Conservation (phyloP, 1,140 invertebrate species). For the Diorhabda elongata region DNA sequence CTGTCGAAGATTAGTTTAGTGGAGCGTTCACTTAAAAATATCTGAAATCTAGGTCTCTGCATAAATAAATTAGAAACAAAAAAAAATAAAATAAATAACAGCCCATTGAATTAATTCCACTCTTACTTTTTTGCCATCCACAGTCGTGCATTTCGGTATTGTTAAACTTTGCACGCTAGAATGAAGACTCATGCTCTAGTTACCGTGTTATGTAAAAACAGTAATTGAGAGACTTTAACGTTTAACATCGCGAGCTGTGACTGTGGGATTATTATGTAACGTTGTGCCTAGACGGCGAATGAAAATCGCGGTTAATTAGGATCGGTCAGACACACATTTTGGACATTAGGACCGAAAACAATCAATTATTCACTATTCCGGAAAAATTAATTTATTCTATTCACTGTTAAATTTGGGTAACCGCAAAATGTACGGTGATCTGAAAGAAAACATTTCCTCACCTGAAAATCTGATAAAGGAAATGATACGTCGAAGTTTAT, state of each 20-base stretch:
- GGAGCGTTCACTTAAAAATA: neutral
- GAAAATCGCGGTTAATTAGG: neutral
- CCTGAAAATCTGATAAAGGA: too few species aligned
- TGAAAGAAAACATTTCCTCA: too few species aligned
- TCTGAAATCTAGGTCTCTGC: neutral
- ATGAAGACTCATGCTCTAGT: constrained; percentile 41
- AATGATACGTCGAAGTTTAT: too few species aligned
- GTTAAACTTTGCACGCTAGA: constrained; percentile 37
- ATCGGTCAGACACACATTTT: constrained; percentile 2
- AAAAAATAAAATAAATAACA: neutral
- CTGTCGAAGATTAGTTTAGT: too few species aligned
- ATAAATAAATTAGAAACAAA: neutral
- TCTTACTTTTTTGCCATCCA: constrained; percentile 1
- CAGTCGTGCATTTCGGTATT: constrained; percentile 21
- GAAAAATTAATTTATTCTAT: too few species aligned
- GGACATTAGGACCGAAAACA: too few species aligned
- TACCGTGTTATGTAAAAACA: constrained; percentile 42
- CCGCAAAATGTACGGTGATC: too few species aligned
- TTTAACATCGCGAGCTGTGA: constrained; percentile 33
- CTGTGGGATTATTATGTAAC: neutral
- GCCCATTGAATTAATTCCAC: neutral
- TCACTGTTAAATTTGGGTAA: too few species aligned
- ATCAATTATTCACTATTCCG: too few species aligned
- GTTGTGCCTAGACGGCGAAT: neutral
- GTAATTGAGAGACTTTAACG: constrained; percentile 44